Percentiles rank a stretch among this genome's conserved stretches.
These are phyloP conservation scores for Drosophila mercatorum DNA, from an alignment of 2,888 invertebrate species.

Conservation along the genomic window DNA sequence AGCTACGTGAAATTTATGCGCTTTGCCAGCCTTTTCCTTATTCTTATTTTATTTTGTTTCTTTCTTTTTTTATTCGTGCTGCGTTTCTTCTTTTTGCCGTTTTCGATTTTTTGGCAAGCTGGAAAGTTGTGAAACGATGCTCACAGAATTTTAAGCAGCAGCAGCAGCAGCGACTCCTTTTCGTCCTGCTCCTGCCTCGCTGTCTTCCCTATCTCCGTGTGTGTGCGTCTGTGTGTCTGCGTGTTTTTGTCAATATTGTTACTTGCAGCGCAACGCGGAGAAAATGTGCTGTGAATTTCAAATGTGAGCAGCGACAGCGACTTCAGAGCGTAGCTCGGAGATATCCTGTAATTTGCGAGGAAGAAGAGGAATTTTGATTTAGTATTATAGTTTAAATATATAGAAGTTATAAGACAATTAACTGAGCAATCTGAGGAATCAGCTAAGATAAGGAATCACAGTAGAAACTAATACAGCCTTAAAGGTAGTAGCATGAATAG, in stretches of 20 bases:
- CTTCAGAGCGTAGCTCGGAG: constrained; percentile 49
- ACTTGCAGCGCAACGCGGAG: constrained; percentile 62
- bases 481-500: not conserved
- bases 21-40: constrained; percentile 47
- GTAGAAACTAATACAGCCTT: not conserved
- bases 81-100: constrained; percentile 42
- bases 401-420: too few species aligned
- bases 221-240: constrained; percentile 13
- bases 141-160: constrained; percentile 83
- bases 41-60: constrained; percentile 35
- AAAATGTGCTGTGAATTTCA: constrained; percentile 81
- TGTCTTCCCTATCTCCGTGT: not conserved
- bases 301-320: constrained; percentile 60
- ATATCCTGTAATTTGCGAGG: constrained; percentile 2
- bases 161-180: constrained; percentile 57
- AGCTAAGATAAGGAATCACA: not conserved
- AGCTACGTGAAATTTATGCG: constrained; percentile 68
- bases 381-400: too few species aligned
- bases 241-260: constrained; percentile 76
- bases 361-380: not conserved
- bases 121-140: constrained; percentile 84
- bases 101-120: constrained; percentile 80
- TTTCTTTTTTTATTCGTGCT: constrained; percentile 13
- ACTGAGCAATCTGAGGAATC: too few species aligned
- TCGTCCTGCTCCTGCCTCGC: constrained; percentile 21